Conservation (phyloP, 2,888 invertebrate species). For the Scaptomyza parva region DNA sequence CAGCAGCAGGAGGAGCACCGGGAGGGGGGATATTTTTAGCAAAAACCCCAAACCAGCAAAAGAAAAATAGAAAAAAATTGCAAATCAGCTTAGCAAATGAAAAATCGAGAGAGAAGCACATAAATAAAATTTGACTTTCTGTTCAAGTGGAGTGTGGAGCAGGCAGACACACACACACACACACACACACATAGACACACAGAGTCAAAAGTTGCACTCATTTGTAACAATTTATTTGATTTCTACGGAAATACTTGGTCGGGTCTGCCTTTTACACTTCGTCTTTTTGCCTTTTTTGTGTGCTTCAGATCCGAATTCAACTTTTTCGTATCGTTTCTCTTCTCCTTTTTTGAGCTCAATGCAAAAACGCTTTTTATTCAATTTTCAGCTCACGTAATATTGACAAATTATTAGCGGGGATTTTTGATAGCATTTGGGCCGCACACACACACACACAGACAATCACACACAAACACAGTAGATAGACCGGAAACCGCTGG, state of each 20-base stretch:
- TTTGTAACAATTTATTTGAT: conserved; percentile 80
- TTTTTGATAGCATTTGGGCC: conserved; percentile 71
- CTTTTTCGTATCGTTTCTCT: background rate
- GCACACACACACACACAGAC: conserved; percentile 16
- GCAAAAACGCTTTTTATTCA: conserved; percentile 79
- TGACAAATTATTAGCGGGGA: conserved; percentile 83
- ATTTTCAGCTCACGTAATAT: conserved; percentile 83
- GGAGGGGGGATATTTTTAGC: too few relatives aligned
- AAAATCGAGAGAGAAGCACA: conserved; percentile 59
- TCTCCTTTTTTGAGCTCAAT: conserved; percentile 47
- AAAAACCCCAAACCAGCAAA: conserved; percentile 17
- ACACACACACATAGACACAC: background rate
- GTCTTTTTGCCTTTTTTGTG: conserved; percentile 7
- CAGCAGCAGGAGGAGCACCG: too few relatives aligned
- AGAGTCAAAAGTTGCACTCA: conserved; percentile 73
- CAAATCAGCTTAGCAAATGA: conserved; percentile 77
- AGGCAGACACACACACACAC: background rate
- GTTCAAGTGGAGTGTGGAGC: background rate
- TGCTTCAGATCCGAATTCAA: conserved; percentile 4
- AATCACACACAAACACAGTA: conserved; percentile 10
- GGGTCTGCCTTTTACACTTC: conserved; percentile 23
- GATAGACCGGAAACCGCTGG: conserved; percentile 38
- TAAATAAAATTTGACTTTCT: conserved; percentile 53
- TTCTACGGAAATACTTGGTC: conserved; percentile 45
- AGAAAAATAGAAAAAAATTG: conserved; percentile 33